Percentiles rank a stretch among this genome's conserved stretches.
These are phyloP conservation scores for Vanacampus margaritifer DNA, from an alignment of 2,113 vertebrate genomes.

Conservation along the genomic window DNA sequence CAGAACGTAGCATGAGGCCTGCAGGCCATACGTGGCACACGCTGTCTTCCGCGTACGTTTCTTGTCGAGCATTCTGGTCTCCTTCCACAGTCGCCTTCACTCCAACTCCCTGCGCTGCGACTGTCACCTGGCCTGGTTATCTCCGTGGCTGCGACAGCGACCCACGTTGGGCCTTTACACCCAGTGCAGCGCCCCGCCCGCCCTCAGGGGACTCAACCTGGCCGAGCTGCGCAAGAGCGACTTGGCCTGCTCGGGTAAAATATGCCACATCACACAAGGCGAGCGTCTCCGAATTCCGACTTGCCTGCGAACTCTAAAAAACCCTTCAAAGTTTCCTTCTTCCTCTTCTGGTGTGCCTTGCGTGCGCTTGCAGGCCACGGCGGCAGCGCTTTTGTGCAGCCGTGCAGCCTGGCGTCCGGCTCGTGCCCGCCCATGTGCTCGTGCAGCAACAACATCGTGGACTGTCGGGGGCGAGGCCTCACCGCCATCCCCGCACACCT, in stretches of 20 bases:
- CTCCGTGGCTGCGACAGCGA: constrained; percentile 86
- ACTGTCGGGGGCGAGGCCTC: constrained; percentile 91
- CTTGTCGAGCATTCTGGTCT: too few relatives aligned
- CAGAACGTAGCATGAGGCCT: too few relatives aligned
- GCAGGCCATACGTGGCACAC: too few relatives aligned
- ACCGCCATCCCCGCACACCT: constrained; percentile 92
- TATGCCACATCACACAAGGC: too few relatives aligned
- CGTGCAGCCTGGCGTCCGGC: constrained; percentile 87
- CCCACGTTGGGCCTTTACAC: constrained; percentile 88
- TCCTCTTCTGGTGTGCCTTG: neutral
- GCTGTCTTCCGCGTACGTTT: too few relatives aligned
- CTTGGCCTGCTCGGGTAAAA: constrained; percentile 84
- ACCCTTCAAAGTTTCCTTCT: neutral
- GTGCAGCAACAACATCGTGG: constrained; percentile 92
- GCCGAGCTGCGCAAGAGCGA: constrained; percentile 86
- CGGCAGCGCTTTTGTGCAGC: constrained; percentile 71
- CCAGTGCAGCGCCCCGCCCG: constrained; percentile 79
- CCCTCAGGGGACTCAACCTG: constrained; percentile 84
- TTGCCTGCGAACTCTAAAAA: neutral
- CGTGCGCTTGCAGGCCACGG: constrained; percentile 71
- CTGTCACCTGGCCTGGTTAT: constrained; percentile 91
- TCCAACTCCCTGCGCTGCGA: constrained; percentile 88
- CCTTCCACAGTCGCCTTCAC: constrained; percentile 79
- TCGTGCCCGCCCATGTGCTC: constrained; percentile 91
- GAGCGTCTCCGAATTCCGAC: neutral